Evolutionary conservation across 2,113 vertebrate genomes (phyloP), one percentile per base, ranked within the genome.

Genomic region (Ageneiosus marmoratus): DNA sequence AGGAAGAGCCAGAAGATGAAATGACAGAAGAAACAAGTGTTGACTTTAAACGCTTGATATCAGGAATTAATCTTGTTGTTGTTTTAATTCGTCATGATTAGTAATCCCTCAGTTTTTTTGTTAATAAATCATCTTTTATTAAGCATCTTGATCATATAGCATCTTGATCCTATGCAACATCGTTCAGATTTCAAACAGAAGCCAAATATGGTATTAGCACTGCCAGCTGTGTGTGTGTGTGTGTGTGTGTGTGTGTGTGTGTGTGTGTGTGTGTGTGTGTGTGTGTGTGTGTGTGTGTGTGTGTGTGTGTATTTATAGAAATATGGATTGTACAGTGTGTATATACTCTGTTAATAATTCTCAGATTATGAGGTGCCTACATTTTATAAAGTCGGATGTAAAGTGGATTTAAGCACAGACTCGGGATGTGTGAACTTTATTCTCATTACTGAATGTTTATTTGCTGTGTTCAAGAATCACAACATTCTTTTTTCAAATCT

Each of bases 401-500:
- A 41, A 89, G 90, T 93, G 85, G 88, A 92, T 92, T 91, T 89
- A 93, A 95, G 94, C 90, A 95, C 94, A 95, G 96, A 85, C 53
- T 67, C 91, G 92, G 86, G 86, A 58, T 73, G 34, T 80, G 77
- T 83, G 53, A 80, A 86, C 22, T 76, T 34, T 80, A 88, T 83
- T 75, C 74, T 88, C 88, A 74, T 95, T 93, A 90, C 95, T 91
- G 92, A 95, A 92, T 93, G 91, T 94, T 94, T 94, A 94, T 93
- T 94, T 89, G 94, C 93, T 95, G 93, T 97, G 95, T 97, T 96
- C 94, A 94, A 96, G 96, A 96, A 90, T 94, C 95, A 37, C 81
- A 83, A 90, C 98, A 96, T 98, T 98, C 95, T 98, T 98, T 92
- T 92, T 92, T 92, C 92, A 95, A 94, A 93, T 95, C 94, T 95